These are phyloP conservation scores for Bursaphelenchus okinawaensis DNA, from an alignment of 2,888 invertebrate genomes.

Conservation along the genomic window DNA sequence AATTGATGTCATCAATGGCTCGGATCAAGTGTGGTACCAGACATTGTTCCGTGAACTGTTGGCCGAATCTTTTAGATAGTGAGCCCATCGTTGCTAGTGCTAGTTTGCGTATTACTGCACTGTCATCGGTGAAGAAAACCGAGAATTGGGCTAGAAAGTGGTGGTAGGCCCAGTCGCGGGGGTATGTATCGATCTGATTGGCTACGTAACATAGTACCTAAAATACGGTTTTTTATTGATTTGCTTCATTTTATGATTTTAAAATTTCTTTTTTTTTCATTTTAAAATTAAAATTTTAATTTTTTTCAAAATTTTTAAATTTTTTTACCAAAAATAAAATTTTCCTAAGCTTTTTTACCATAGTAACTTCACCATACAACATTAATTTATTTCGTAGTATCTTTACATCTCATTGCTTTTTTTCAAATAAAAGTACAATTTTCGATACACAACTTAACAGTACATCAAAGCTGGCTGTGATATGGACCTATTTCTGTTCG, in stretches of 20 bases:
- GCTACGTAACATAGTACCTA: slow-evolving; percentile 16
- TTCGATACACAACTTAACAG: slow-evolving; percentile 15
- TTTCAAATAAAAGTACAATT: neutral
- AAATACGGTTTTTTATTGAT: neutral
- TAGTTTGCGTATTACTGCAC: slow-evolving; percentile 8
- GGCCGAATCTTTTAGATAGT: slow-evolving; percentile 10
- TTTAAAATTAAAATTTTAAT: neutral
- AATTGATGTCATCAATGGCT: slow-evolving; percentile 21
- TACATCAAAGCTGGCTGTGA: slow-evolving; percentile 44
- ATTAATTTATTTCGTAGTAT: neutral
- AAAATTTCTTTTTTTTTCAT: neutral
- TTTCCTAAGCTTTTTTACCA: neutral
- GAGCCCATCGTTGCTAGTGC: slow-evolving; percentile 7
- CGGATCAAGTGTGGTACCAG: slow-evolving; percentile 20
- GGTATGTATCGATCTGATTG: slow-evolving; percentile 2
- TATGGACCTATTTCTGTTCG: slow-evolving; percentile 21
- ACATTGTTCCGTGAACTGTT: slow-evolving; percentile 18
- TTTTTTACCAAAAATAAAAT: neutral
- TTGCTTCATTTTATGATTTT: neutral
- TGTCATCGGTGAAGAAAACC: slow-evolving; percentile 14
- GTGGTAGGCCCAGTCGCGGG: slow-evolving; percentile 18
- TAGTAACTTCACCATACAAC: neutral
- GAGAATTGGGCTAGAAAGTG: slow-evolving; percentile 22
- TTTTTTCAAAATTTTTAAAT: neutral
- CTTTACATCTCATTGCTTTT: neutral